Base-by-base conservation (phyloP, 2,113 vertebrate species). In the Phocoena sinus region DNA sequence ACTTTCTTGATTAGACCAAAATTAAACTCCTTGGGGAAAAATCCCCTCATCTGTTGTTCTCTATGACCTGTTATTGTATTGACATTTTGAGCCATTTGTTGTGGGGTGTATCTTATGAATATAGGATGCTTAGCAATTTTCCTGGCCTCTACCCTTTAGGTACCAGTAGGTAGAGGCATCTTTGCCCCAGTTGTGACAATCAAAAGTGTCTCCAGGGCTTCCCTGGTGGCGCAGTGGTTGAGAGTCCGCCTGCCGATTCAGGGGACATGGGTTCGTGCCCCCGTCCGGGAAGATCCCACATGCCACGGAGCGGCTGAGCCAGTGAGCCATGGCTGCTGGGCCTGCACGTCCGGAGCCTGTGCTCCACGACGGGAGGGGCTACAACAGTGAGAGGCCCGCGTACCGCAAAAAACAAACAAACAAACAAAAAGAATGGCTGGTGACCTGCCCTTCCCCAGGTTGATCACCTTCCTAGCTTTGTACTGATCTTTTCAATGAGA, bases 341-440 rank as follows among this genome's bases (percentile, higher is more conserved):
- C 47, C 47, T 47, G 47, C 11, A 0, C 9, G 9, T 47, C 44
- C 9, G 44, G 44, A 10, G 44, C 44, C 44, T 47, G 9, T 47
- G 47, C 47, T 47, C 47, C 47, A 0, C 47, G 12, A 47, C 47
- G 3, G 12, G 47, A 50, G 47, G 13, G 47, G 11, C 12, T 12
- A 3, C 47, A 13, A 13, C 47, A 50, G 47, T 50, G 47, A 50
- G 12, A 50, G 47, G 47, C 47, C 47, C 47, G 12, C 12, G 12
- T 0, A 50, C 11, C 11, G 11, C 47, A 47, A 47, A 12, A 12
- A 10, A 9, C 1, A 44, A 44, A 44, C 8, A 44, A 41, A 7
- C 41, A 41, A 41, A 38, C 38, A 44, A 44, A 70, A 91, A 93
- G 93, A 95, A 76, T 74, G 70, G 23, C 86, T 50, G 6, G 63